These are phyloP conservation scores for Cryptoprocta ferox DNA, from an alignment of 2,797 vertebrate species.

Conservation along the genomic window DNA sequence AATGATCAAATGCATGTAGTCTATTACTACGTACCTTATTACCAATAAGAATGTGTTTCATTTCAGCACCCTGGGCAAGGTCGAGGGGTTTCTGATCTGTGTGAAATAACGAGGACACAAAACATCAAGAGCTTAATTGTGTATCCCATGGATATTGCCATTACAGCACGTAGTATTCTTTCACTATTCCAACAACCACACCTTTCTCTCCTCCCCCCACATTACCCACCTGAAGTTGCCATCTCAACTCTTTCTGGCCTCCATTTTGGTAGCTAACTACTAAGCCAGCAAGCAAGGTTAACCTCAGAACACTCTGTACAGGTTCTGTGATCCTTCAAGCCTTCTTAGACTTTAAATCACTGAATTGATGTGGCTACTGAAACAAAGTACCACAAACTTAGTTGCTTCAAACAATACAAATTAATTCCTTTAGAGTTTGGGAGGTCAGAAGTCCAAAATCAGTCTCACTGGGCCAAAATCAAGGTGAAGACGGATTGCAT, in stretches of 20 bases:
- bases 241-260: background rate
- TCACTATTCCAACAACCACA: background rate
- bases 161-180: background rate
- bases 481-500: background rate
- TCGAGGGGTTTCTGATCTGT: constrained; percentile 92
- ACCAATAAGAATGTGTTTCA: constrained; percentile 89
- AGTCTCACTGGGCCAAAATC: background rate
- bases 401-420: background rate
- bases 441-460: background rate
- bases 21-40: constrained; percentile 86
- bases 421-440: background rate
- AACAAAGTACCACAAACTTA: background rate
- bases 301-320: background rate
- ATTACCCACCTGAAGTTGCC: background rate
- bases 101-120: constrained; percentile 65
- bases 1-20: background rate
- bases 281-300: constrained; percentile 5
- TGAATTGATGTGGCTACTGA: background rate
- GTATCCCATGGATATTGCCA: background rate
- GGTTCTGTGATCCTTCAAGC: background rate
- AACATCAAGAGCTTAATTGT: background rate
- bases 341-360: background rate
- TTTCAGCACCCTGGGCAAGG: constrained; percentile 90
- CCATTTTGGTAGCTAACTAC: background rate
- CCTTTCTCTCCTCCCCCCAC: background rate